phyloP scores from a whole-genome alignment of 2,797 vertebrate species.

The Paramormyrops hopkinsi region DNA sequence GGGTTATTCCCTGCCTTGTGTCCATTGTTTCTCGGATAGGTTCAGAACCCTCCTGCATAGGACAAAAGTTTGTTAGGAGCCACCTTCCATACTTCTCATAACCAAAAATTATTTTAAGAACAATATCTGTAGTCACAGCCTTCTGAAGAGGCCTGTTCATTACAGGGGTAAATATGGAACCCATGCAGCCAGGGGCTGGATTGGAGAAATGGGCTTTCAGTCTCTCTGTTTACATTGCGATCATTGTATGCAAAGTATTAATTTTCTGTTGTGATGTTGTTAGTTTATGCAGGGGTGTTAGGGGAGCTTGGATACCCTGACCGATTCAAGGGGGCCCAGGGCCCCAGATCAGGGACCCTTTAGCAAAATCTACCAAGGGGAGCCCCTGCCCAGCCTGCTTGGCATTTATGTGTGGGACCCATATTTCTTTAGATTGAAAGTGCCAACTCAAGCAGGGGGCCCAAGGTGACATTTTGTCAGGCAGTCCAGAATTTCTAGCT shows the following conservation, averaged over 20 bases:
- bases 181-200: not conserved
- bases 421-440: not conserved
- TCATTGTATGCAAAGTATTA: not conserved
- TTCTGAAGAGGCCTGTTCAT: not conserved
- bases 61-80: not conserved
- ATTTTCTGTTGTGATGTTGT: not conserved
- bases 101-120: not conserved
- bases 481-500: not conserved
- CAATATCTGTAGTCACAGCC: not conserved
- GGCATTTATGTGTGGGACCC: not conserved
- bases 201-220: not conserved
- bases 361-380: not conserved
- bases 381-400: not conserved
- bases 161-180: not conserved
- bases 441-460: not conserved
- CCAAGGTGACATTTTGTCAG: not conserved
- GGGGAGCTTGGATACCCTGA: not conserved
- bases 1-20: not conserved
- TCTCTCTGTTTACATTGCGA: not conserved
- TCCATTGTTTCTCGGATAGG: not conserved
- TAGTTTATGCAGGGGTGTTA: not conserved
- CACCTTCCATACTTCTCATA: not conserved
- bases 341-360: not conserved
- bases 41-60: not conserved
- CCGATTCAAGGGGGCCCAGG: not conserved